Conservation (phyloP, 2,113 vertebrate species). For the Haliaeetus leucogaster region DNA sequence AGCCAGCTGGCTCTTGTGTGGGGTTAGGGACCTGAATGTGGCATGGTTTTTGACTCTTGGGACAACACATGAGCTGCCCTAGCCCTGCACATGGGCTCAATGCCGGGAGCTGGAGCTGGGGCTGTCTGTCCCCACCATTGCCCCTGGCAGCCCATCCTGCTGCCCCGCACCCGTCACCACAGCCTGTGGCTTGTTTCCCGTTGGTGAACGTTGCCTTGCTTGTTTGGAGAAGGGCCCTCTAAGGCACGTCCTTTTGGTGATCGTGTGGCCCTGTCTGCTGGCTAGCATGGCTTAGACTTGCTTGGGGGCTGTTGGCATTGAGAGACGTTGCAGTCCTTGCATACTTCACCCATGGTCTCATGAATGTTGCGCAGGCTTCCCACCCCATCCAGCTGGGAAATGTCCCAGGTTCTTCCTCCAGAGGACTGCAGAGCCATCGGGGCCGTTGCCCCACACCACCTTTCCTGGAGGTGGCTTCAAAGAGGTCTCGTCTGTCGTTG, state of each 20-base stretch:
- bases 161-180: fast-evolving
- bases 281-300: background rate
- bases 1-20: fast-evolving
- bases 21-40: background rate
- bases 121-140: background rate
- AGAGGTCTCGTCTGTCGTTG: fast-evolving
- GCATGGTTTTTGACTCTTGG: background rate
- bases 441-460: background rate
- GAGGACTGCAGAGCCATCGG: fast-evolving
- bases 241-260: background rate
- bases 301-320: background rate
- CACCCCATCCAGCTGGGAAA: background rate
- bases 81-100: background rate
- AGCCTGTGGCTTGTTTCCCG: background rate
- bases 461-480: background rate
- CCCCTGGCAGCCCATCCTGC: background rate
- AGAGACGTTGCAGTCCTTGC: fast-evolving
- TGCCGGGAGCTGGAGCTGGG: background rate
- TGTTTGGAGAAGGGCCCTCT: background rate
- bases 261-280: background rate
- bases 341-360: background rate
- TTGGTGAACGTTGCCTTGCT: background rate
- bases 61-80: background rate
- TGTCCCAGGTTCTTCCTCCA: background rate
- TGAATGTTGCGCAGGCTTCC: fast-evolving